Evolutionary conservation across 1,140 invertebrate species (phyloP).

Genomic region (Formica exsecta): DNA sequence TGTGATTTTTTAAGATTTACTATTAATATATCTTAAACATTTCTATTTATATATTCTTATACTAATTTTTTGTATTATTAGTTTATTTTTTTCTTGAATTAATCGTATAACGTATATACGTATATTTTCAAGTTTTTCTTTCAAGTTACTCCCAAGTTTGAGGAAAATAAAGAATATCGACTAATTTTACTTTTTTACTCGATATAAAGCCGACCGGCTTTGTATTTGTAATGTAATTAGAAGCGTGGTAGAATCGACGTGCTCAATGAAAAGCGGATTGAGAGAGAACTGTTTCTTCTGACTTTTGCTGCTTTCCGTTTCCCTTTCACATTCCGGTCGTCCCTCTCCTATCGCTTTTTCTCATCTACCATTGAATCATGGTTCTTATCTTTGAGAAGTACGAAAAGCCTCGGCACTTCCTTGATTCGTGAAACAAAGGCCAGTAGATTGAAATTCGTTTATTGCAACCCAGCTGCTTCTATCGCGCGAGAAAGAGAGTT

Average conservation of each 20-base stretch:
- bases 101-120: neutral
- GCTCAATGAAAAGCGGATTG: slow-evolving; percentile 61
- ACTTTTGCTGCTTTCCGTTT: slow-evolving; percentile 62
- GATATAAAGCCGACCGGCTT: slow-evolving; percentile 44
- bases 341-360: slow-evolving; percentile 47
- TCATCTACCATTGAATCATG: slow-evolving; percentile 64
- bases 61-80: neutral
- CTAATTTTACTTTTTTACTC: slow-evolving; percentile 57
- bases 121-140: slow-evolving; percentile 22
- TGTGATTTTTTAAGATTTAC: neutral
- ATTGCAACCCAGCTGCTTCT: slow-evolving; percentile 65
- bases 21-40: neutral
- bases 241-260: slow-evolving; percentile 44
- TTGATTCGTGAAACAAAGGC: slow-evolving; percentile 77
- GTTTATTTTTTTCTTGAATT: neutral
- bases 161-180: slow-evolving; percentile 31
- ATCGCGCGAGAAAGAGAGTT: slow-evolving; percentile 65
- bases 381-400: slow-evolving; percentile 70
- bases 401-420: slow-evolving; percentile 67
- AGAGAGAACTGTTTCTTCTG: slow-evolving; percentile 56
- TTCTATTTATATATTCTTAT: neutral
- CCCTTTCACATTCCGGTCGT: slow-evolving; percentile 46
- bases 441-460: slow-evolving; percentile 80
- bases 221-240: slow-evolving; percentile 71
- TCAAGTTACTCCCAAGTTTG: slow-evolving; percentile 4